Conservation (phyloP, 2,797 vertebrate species). For the Merluccius polli region DNA sequence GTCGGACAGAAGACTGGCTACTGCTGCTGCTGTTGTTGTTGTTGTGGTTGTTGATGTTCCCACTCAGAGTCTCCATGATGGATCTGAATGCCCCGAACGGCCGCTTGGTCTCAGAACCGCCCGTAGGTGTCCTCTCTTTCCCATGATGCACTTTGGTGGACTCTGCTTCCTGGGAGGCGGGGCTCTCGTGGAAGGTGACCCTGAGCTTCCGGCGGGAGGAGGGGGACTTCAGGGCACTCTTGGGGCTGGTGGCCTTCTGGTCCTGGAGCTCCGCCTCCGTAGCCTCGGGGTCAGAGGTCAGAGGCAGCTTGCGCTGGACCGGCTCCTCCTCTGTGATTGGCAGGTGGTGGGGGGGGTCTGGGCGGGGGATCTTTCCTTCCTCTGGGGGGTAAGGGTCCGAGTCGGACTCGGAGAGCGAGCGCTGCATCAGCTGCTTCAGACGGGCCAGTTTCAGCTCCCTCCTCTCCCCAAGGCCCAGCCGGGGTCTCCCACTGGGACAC, state of each 20-base stretch:
- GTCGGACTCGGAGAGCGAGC: slow-evolving; percentile 89
- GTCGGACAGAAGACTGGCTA: slow-evolving; percentile 28
- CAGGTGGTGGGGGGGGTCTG: slow-evolving; percentile 83
- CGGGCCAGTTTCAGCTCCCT: slow-evolving; percentile 88
- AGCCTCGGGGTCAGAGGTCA: slow-evolving; percentile 70
- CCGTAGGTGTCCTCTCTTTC: slow-evolving; percentile 66
- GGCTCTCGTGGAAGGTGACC: slow-evolving; percentile 91
- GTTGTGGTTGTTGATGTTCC: slow-evolving; percentile 91
- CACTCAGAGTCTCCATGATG: slow-evolving; percentile 94
- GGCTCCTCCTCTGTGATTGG: slow-evolving; percentile 81
- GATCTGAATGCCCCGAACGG: slow-evolving; percentile 91
- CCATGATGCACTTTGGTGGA: slow-evolving; percentile 73
- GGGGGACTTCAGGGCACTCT: slow-evolving; percentile 96
- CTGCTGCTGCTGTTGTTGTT: slow-evolving; percentile 70
- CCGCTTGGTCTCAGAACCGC: slow-evolving; percentile 73
- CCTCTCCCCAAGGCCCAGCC: slow-evolving; percentile 66
- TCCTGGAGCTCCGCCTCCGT: slow-evolving; percentile 67
- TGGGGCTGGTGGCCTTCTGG: slow-evolving; percentile 91
- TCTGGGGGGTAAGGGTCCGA: slow-evolving; percentile 84
- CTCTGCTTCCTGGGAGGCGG: slow-evolving; percentile 50
- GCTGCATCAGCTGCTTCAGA: slow-evolving; percentile 90
- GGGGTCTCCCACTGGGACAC: slow-evolving; percentile 78
- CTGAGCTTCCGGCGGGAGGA: slow-evolving; percentile 93
- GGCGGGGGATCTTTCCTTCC: slow-evolving; percentile 75
- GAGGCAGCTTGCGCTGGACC: background rate